phyloP scores from a whole-genome alignment of 1,140 invertebrate genomes.

The Phenacoccus solenopsis region DNA sequence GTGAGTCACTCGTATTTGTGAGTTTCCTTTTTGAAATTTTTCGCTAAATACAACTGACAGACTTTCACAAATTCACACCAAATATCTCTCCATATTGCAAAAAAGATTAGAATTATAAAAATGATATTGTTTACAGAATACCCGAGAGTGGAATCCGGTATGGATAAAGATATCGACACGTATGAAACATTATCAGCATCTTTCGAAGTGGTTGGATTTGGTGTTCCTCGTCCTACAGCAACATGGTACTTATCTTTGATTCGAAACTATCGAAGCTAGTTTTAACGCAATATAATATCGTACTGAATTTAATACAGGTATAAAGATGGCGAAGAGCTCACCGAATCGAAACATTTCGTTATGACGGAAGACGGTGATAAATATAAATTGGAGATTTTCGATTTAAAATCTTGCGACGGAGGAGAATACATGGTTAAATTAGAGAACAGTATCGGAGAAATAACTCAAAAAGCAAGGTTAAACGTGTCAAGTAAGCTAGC shows the following conservation, averaged over 20 bases:
- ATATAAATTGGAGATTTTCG: slow-evolving; percentile 52
- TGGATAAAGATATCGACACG: slow-evolving; percentile 55
- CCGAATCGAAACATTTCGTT: slow-evolving; percentile 42
- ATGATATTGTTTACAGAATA: slow-evolving; percentile 6
- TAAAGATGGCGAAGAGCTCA: slow-evolving; percentile 51
- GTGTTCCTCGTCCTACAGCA: slow-evolving; percentile 57
- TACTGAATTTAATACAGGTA: slow-evolving; percentile 30
- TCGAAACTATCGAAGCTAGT: not conserved
- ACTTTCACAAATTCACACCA: too few relatives aligned
- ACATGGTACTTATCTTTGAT: slow-evolving; percentile 44
- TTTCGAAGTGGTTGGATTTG: slow-evolving; percentile 56
- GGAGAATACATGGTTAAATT: slow-evolving; percentile 64
- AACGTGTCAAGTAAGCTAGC: slow-evolving; percentile 55
- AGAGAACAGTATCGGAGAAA: slow-evolving; percentile 61
- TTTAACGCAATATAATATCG: too few relatives aligned
- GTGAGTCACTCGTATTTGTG: not conserved
- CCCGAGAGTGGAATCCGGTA: slow-evolving; percentile 55
- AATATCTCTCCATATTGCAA: too few relatives aligned
- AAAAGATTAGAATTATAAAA: too few relatives aligned
- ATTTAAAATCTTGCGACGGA: slow-evolving; percentile 53
- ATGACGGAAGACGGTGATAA: slow-evolving; percentile 49
- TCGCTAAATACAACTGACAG: too few relatives aligned
- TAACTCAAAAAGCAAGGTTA: slow-evolving; percentile 51
- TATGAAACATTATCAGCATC: slow-evolving; percentile 59
- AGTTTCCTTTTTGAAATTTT: not conserved